A percentile compares a stretch with the other conserved stretches of the same genome.
Conservation (phyloP, 2,113 vertebrate species). For the Sinocyclocheilus maitianheensis region DNA sequence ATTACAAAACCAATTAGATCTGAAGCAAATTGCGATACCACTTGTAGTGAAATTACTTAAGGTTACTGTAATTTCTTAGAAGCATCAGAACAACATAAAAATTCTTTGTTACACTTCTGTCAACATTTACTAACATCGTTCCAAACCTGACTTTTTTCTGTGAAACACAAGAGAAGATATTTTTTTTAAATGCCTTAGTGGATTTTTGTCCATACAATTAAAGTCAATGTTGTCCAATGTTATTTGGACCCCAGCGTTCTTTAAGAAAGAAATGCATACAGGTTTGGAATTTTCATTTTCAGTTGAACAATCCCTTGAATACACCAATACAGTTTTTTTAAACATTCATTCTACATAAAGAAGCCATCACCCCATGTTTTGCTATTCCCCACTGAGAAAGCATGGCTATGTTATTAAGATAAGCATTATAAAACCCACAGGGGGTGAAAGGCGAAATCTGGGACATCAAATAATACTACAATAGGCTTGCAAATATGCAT, state of each 20-base stretch:
- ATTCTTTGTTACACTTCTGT: background rate
- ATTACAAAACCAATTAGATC: constrained; percentile 1
- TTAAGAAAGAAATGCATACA: background rate
- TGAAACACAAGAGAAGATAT: background rate
- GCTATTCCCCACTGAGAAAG: constrained; percentile 23
- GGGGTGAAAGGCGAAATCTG: constrained; percentile 13
- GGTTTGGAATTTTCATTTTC: background rate
- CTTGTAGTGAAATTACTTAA: background rate
- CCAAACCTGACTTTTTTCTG: background rate
- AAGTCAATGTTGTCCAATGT: background rate
- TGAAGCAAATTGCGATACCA: background rate
- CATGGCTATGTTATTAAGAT: constrained; percentile 16
- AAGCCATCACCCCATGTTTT: constrained; percentile 21
- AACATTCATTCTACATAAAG: background rate
- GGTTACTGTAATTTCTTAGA: background rate
- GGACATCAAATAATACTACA: constrained; percentile 5
- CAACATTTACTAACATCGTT: background rate
- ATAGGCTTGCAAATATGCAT: background rate
- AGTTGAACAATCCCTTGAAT: background rate
- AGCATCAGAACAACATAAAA: background rate
- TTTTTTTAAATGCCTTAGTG: background rate
- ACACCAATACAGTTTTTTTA: background rate
- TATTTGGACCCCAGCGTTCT: background rate
- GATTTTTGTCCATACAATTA: background rate
- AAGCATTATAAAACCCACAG: background rate